Conservation (phyloP, 2,888 invertebrate genomes). For the Zele albiditarsus region DNA sequence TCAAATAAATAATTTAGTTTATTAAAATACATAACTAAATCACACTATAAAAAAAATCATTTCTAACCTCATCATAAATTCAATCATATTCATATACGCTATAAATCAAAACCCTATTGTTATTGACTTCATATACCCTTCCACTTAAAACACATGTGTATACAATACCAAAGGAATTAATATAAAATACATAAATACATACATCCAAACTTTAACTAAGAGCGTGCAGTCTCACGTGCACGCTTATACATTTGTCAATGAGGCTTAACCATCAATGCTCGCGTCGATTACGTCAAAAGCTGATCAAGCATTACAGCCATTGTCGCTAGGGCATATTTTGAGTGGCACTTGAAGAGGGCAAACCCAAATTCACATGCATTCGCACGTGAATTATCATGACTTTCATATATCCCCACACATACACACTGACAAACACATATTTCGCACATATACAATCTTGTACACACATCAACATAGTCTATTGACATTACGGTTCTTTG, state of each 20-base stretch:
- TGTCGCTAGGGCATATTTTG: constrained; percentile 17
- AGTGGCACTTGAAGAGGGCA: background rate
- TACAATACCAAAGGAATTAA: background rate
- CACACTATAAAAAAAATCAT: no score
- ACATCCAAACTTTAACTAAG: background rate
- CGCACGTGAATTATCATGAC: background rate
- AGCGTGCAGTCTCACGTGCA: background rate
- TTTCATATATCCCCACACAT: background rate
- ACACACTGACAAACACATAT: background rate
- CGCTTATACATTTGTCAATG: constrained; percentile 2
- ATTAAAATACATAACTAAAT: no score
- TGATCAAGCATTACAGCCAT: constrained; percentile 23
- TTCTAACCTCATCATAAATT: no score
- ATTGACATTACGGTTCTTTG: constrained; percentile 8
- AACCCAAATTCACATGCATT: background rate
- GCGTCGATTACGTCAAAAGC: constrained; percentile 27
- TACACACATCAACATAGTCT: background rate
- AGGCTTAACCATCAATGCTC: constrained; percentile 9
- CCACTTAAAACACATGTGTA: background rate
- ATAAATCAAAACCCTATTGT: no score
- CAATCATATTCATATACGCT: no score
- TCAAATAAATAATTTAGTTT: no score
- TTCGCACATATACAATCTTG: background rate
- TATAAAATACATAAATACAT: background rate
- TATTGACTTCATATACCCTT: no score